These are phyloP conservation scores for Nibea albiflora DNA, from an alignment of 2,113 vertebrate genomes.

Conservation along the genomic window DNA sequence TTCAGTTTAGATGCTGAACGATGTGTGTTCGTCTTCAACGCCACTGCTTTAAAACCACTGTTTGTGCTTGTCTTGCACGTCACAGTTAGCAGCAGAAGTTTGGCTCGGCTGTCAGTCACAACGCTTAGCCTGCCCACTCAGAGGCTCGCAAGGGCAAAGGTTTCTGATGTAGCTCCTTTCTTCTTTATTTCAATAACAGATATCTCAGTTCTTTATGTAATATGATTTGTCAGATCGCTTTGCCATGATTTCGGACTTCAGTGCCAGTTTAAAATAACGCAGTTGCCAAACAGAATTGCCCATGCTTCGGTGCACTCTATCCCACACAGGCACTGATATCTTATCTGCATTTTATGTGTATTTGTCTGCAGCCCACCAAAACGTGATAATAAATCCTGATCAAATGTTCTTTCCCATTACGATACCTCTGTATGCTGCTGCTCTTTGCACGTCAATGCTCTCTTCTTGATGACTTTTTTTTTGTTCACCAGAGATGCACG, in stretches of 20 bases:
- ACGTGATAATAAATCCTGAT: constrained; percentile 5
- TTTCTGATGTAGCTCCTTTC: not conserved
- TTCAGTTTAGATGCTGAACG: not conserved
- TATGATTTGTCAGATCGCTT: not conserved
- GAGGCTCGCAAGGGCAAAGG: not conserved
- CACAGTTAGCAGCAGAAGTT: not conserved
- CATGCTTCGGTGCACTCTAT: not conserved
- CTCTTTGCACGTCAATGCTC: constrained; percentile 47
- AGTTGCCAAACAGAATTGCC: not conserved
- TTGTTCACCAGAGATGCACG: constrained; percentile 26
- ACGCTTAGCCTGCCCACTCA: not conserved
- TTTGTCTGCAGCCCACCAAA: constrained; percentile 5
- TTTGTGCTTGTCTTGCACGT: not conserved
- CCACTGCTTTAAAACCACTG: not conserved
- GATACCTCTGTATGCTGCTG: constrained; percentile 9
- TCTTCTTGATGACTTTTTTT: constrained; percentile 5
- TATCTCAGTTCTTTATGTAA: not conserved
- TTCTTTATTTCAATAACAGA: not conserved
- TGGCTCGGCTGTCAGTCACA: constrained; percentile 3
- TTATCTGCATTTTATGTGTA: not conserved
- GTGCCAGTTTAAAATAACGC: no score
- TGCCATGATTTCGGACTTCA: not conserved
- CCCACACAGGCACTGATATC: not conserved
- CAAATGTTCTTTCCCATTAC: not conserved
- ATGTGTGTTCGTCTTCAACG: not conserved